Base-by-base conservation (phyloP, 2,113 vertebrate genomes). In the Pseudorectes ferrugineus region DNA sequence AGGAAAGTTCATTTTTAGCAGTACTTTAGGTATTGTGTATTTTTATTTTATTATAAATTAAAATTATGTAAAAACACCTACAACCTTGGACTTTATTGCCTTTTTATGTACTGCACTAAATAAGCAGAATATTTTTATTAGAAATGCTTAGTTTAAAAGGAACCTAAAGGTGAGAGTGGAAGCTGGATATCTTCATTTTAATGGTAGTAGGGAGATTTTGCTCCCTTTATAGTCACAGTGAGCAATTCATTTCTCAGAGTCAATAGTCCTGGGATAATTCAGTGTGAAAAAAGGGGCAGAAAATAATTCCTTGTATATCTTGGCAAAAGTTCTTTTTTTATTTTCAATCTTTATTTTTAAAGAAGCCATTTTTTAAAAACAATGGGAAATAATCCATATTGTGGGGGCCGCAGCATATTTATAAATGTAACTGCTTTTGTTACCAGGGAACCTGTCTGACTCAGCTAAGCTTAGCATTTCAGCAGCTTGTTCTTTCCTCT, bases 371-470 rank as follows among this genome's bases (percentile, higher is more conserved):
- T 45, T 89, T 89, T 58, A 70, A 88, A 93, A 96, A 93, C 75
- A 94, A 96, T 78, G 88, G 76, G 92, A 95, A 92, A 97, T 94
- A 97, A 91, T 96, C 96, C 96, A 97, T 89, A 77, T 92, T 85
- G 81, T 96, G 93, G 94, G 62, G 94, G 95, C 59, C 72, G 88
- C 89, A 88, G 81, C 66, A 74, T 96, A 96, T 97, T 98, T 97
- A 97, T 97, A 98, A 96, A 91, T 86, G 66, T 92, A 96, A 72
- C 95, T 96, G 65, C 89, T 87, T 97, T 97, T 97, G 96, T 98
- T 97, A 98, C 97, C 91, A 97, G 82, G 95, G 61, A 98, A 97
- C 97, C 93, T 96, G 68, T 96, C 93, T 97, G 97, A 98, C 94
- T 98, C 95, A 97, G 84, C 93, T 95, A 94, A 95, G 89, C 71